A percentile compares a stretch with the other conserved stretches of the same genome.
phyloP scores from a whole-genome alignment of 2,888 invertebrate species.

The Bellardia pandia region DNA sequence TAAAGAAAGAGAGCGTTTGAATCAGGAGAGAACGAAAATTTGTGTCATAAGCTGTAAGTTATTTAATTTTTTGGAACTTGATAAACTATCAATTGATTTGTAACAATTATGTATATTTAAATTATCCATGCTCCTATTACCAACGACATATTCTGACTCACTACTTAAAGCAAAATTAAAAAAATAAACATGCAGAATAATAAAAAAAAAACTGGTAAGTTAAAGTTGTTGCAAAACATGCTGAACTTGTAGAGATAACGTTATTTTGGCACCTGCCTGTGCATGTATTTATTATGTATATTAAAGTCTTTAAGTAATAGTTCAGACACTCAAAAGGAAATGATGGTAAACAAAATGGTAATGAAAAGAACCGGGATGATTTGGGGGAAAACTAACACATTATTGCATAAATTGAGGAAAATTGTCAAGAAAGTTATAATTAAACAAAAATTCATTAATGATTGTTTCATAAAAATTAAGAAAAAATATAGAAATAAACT shows the following conservation, averaged over 20 bases:
- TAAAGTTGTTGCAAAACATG: slow-evolving; percentile 49
- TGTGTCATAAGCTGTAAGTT: no score
- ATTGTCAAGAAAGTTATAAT: no score
- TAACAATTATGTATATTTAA: slow-evolving; percentile 67
- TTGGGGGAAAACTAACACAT: no score
- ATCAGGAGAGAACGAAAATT: no score
- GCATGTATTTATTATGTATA: not conserved
- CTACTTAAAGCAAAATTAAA: not conserved
- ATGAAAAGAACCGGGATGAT: no score
- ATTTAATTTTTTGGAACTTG: not conserved
- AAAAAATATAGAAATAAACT: no score
- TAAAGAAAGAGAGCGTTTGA: no score
- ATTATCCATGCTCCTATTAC: slow-evolving; percentile 42
- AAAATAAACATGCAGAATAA: not conserved
- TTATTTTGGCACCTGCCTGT: slow-evolving; percentile 69
- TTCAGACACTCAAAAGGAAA: slow-evolving; percentile 3
- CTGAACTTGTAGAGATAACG: slow-evolving; percentile 49
- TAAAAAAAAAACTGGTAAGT: slow-evolving; percentile 37
- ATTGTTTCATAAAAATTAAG: no score
- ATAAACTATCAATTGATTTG: slow-evolving; percentile 69
- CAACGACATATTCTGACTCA: not conserved
- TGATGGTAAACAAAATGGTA: not conserved
- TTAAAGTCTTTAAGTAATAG: slow-evolving; percentile 13
- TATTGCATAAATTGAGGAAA: no score
- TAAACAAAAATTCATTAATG: no score